These are phyloP conservation scores for Tetragonula clypearis DNA, from an alignment of 1,140 invertebrate species.

Conservation along the genomic window DNA sequence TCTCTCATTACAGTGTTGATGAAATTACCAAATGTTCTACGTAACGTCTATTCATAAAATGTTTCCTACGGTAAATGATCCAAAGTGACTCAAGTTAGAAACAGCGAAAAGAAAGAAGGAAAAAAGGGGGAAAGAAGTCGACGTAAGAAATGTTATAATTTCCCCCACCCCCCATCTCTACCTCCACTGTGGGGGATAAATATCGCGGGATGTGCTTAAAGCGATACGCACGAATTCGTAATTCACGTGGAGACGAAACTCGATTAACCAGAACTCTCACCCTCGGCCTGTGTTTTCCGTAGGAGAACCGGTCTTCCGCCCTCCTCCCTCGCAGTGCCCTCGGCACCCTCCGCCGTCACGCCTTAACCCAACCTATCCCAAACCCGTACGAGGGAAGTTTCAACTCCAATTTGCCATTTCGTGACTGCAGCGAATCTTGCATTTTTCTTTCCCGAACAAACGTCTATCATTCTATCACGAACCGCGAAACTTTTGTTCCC, in stretches of 20 bases:
- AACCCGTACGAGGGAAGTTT: constrained; percentile 77
- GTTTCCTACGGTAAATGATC: too few species aligned
- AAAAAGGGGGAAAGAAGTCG: too few species aligned
- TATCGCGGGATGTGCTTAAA: constrained; percentile 33
- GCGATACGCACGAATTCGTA: constrained; percentile 49
- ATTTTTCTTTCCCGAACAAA: constrained; percentile 82
- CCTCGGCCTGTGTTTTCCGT: constrained; percentile 62
- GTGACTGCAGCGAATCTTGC: constrained; percentile 83
- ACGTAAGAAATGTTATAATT: constrained; percentile 10
- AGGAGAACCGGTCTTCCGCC: constrained; percentile 52
- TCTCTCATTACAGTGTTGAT: too few species aligned
- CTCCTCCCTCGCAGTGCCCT: constrained; percentile 26
- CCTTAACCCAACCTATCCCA: constrained; percentile 77
- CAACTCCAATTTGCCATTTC: constrained; percentile 83
- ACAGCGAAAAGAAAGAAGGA: too few species aligned
- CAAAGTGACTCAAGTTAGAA: neutral
- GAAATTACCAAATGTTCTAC: too few species aligned
- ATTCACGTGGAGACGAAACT: constrained; percentile 63
- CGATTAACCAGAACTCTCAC: constrained; percentile 62
- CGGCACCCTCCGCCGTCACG: constrained; percentile 55
- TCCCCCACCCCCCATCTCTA: neutral
- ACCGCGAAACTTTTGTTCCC: constrained; percentile 80
- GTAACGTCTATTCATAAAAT: too few species aligned
- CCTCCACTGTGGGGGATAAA: neutral
- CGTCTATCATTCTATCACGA: constrained; percentile 83